Evolutionary conservation across 2,797 vertebrate species (phyloP).

Genomic region (Apodemus agrarius): DNA sequence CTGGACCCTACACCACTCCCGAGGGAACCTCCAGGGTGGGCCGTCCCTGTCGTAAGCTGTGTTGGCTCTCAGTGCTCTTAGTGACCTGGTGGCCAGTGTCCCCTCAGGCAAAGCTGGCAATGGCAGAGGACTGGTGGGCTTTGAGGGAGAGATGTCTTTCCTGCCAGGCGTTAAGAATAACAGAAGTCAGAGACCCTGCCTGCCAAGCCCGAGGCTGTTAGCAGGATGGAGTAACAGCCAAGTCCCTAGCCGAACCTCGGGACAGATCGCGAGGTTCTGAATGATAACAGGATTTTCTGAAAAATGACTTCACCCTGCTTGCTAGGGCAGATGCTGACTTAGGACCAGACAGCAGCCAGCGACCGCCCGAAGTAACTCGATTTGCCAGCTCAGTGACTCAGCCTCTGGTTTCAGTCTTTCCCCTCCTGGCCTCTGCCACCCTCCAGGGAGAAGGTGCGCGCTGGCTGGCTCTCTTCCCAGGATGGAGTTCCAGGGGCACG

Average conservation of each 20-base stretch:
- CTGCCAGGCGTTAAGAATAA: neutral
- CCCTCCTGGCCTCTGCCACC: neutral
- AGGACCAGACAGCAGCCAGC: neutral
- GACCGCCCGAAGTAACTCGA: neutral
- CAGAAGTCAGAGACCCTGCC: neutral
- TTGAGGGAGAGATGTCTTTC: no score
- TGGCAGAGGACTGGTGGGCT: neutral
- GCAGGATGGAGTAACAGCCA: neutral
- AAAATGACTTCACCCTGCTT: slow-evolving; percentile 17
- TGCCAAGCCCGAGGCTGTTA: no score
- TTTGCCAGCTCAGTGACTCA: slow-evolving; percentile 50
- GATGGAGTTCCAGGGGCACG: neutral
- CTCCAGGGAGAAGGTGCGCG: neutral
- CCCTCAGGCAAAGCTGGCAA: neutral
- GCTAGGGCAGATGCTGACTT: neutral
- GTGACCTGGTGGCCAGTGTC: neutral
- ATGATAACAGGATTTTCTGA: slow-evolving; percentile 25
- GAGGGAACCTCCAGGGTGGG: neutral
- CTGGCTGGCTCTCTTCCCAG: neutral
- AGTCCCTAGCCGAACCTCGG: neutral
- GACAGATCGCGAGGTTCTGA: neutral
- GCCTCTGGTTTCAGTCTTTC: neutral
- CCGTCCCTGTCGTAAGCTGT: neutral
- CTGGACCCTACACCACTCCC: fast-evolving
- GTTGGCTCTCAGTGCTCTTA: neutral